Base-by-base conservation (phyloP, 2,888 invertebrate species). In the Macaria liturata region DNA sequence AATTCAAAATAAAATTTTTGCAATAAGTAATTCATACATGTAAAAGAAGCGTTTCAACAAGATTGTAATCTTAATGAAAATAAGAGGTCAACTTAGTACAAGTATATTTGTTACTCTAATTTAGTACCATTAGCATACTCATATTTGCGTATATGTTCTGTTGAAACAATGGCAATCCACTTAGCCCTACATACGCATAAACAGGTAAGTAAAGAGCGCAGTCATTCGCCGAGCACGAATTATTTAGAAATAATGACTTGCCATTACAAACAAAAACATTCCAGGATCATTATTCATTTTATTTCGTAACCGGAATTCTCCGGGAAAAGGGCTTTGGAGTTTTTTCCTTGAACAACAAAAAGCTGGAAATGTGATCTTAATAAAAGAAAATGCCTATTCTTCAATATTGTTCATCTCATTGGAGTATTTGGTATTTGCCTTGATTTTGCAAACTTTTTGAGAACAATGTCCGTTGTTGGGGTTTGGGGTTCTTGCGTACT, bases 171-270 rank as follows among this genome's bases (percentile, higher is more conserved):
- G 46, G 56, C 37, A 52, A 51, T 46, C 46, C 39, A 49, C 43
- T 49, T 34, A 34, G 30, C 9, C n/a, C 3, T 42, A 46, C 42
- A n/a, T 8, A 43, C 48, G 39, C 45, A 40, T 54, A 58, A 60
- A 53, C 55, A 56, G 9, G 50, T 45, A 66, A 72, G 64, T 45
- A 46, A 54, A 59, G 9, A 46, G 65, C 67, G 9, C 4, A 56
- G 65, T 71, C 71, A 74, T 70, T 66, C 58, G 32, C 51, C 65
- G 60, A 54, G 59, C 54, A 59, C 54, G 62, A 69, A 74, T 69
- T 71, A 71, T 76, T 76, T 74, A 68, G 61, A 56, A 69, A 74
- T 74, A 75, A 71, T 77, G 78, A 78, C 76, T 79, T 66, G 74
- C 72, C 57, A 66, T 66, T 72, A 68, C 55, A 58, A 68, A 74